Base-by-base conservation (phyloP, 2,888 invertebrate species). In the Aplocera efformata region DNA sequence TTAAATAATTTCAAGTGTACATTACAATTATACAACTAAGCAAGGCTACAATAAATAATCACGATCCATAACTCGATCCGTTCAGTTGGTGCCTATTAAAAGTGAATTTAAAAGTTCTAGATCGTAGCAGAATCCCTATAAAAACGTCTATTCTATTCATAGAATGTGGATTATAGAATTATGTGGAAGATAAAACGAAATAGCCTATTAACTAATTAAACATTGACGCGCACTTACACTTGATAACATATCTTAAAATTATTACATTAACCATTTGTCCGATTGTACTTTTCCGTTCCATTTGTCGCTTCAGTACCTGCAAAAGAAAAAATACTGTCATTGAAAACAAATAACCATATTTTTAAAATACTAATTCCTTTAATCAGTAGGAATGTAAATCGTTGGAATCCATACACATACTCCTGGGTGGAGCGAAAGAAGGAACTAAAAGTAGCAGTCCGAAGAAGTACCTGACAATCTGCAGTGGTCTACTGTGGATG, bases 231-330 rank as follows among this genome's bases (percentile, higher is more conserved):
- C 50, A 50, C 42, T 40, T 50, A 28, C 48, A 53, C 50, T 46
- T 45, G 3, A 41, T 50, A 42, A 46, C 42, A 32, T 41, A 42
- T 32, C 35, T n/a, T 33, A 26, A 40, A 10, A 32, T n/a, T 41
- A 38, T 28, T 42, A 28, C 26, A 30, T 25, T n/a, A 32, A 6
- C 2, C 28, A 33, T 36, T 53, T 56, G 55, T 60, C 60, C 52
- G 42, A 58, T 57, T 53, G 50, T 56, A 53, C 53, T 48, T 32
- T 35, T 28, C 35, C 22, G 21, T 21, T 51, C 50, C 31, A 47
- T n/a, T 41, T 25, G 29, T 33, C 29, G 8, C 10, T 44, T 53
- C 31, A 53, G 26, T 50, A 53, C 47, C 53, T 53, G 53, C 7
- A 53, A 54, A 17, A 27, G n/a, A 29, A 39, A 45, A 47, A 31